Evolutionary conservation across 2,797 vertebrate genomes (phyloP).

Genomic region (Momotus momota): DNA sequence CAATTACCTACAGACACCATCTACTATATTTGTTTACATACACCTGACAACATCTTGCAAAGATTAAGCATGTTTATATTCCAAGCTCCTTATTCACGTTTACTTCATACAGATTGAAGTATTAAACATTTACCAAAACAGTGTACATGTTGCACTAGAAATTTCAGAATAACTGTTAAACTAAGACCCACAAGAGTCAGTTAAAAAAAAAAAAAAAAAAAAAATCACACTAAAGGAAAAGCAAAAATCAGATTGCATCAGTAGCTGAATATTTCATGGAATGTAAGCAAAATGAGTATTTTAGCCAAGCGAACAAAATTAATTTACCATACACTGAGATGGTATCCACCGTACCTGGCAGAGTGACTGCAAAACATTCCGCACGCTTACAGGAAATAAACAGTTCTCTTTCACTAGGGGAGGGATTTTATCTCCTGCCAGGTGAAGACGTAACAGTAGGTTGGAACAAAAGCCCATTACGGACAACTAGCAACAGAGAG

Average conservation of each 20-base stretch:
- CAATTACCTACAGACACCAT: slow-evolving; percentile 56
- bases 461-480: background rate
- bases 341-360: background rate
- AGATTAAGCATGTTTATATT: background rate
- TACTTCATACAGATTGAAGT: slow-evolving; percentile 48
- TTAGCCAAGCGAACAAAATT: slow-evolving; percentile 48
- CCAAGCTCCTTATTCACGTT: slow-evolving; percentile 35
- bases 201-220: background rate
- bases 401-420: background rate
- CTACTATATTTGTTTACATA: slow-evolving; percentile 45
- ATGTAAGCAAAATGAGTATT: slow-evolving; percentile 39
- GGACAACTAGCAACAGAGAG: background rate
- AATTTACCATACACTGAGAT: background rate
- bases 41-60: slow-evolving; percentile 67
- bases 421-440: background rate
- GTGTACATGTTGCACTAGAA: slow-evolving; percentile 22
- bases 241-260: slow-evolving; percentile 53
- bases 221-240: background rate
- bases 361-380: background rate
- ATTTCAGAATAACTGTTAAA: slow-evolving; percentile 41
- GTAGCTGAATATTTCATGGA: slow-evolving; percentile 24
- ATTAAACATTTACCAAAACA: slow-evolving; percentile 62
- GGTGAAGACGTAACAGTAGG: background rate
- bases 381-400: background rate
- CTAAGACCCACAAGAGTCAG: slow-evolving; percentile 51